These are phyloP conservation scores for Folsomia manolachei DNA, from an alignment of 2,888 invertebrate species.

Conservation along the genomic window DNA sequence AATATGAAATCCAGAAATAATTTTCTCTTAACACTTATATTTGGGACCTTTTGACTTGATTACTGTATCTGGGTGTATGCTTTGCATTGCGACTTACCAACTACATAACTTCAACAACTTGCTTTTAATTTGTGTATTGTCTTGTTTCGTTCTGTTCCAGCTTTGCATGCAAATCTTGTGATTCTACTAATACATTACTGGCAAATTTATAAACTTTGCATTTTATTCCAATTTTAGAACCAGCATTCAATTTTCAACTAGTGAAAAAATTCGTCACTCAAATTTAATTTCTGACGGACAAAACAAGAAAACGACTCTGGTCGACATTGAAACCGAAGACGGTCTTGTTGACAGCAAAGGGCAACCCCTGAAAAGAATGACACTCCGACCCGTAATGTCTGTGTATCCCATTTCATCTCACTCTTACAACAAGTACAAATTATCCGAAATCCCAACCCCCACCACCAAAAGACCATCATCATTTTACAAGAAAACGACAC, in stretches of 20 bases:
- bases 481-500: constrained; percentile 30
- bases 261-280: constrained; percentile 29
- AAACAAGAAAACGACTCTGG: constrained; percentile 24
- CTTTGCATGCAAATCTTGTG: not conserved
- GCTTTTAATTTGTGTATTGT: not conserved
- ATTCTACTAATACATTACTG: no score
- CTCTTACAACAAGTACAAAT: constrained; percentile 36
- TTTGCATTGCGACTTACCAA: not conserved
- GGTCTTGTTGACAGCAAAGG: constrained; percentile 27
- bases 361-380: constrained; percentile 29
- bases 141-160: not conserved
- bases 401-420: constrained; percentile 28
- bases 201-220: no score
- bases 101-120: not conserved
- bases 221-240: constrained; percentile 15
- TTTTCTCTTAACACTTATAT: not conserved
- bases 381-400: constrained; percentile 29
- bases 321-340: constrained; percentile 22
- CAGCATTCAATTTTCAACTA: constrained; percentile 15
- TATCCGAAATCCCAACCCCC: constrained; percentile 27
- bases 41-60: not conserved
- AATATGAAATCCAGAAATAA: no score
- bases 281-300: constrained; percentile 31
- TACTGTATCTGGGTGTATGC: not conserved
- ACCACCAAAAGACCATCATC: constrained; percentile 33